These are phyloP conservation scores for Maccullochella peelii DNA, from an alignment of 2,113 vertebrate species.

Conservation along the genomic window DNA sequence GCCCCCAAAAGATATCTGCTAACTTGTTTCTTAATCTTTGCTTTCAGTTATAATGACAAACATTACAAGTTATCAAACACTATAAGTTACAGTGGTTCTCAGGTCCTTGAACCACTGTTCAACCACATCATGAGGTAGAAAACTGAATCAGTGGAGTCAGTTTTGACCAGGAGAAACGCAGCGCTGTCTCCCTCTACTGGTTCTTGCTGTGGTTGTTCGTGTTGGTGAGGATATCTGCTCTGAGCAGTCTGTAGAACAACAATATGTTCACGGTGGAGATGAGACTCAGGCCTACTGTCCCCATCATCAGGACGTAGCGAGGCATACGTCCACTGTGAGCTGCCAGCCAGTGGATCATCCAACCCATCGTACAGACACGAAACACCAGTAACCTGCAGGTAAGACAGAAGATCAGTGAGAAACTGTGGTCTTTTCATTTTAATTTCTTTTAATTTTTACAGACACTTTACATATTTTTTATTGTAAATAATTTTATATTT, in stretches of 20 bases:
- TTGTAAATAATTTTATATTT: background rate
- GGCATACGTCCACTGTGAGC: background rate
- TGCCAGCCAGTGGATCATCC: slow-evolving; percentile 42
- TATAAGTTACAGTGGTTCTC: background rate
- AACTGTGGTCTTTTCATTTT: too few relatives aligned
- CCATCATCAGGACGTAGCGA: slow-evolving; percentile 13
- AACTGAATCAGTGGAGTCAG: background rate
- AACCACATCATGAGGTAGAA: background rate
- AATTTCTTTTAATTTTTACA: too few relatives aligned
- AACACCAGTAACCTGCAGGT: slow-evolving; percentile 33
- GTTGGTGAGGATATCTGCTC: slow-evolving; percentile 10
- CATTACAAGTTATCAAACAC: background rate
- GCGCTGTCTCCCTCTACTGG: slow-evolving; percentile 17
- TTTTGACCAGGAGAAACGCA: background rate
- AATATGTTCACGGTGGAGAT: slow-evolving; percentile 36
- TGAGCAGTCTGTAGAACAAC: slow-evolving; percentile 38
- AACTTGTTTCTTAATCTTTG: background rate
- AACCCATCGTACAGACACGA: background rate
- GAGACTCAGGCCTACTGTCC: slow-evolving; percentile 17
- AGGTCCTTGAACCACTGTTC: background rate
- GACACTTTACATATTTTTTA: too few relatives aligned
- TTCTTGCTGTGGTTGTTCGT: background rate
- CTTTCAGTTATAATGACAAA: background rate
- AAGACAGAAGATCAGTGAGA: background rate
- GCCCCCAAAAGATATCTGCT: background rate